phyloP scores from a whole-genome alignment of 53 echinoderm and acorn worm species.

The Temnopleurus reevesii region DNA sequence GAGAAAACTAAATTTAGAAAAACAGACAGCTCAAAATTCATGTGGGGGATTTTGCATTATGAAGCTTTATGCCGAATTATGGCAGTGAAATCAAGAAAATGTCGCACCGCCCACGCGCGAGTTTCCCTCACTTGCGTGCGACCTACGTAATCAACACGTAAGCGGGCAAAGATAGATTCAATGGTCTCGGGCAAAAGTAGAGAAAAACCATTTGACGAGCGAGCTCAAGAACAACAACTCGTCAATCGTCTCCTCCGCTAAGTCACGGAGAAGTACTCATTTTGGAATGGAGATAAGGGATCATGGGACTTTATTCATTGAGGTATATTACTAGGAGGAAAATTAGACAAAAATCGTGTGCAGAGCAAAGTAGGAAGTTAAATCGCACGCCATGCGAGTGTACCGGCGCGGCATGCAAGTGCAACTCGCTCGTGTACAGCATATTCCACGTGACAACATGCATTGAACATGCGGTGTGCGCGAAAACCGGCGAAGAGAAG shows the following conservation, averaged over 20 bases:
- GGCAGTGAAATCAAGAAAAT: slow-evolving; percentile 70
- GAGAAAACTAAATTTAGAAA: slow-evolving; percentile 72
- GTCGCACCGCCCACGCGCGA: slow-evolving; percentile 75
- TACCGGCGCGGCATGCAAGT: not conserved
- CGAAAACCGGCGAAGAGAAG: not conserved
- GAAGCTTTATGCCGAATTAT: slow-evolving; percentile 75
- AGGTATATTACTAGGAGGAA: not conserved
- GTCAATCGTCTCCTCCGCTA: not conserved
- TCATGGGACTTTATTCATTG: not conserved
- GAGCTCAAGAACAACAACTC: not conserved
- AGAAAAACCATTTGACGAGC: slow-evolving; percentile 11
- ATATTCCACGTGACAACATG: slow-evolving; percentile 44
- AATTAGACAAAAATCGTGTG: not conserved
- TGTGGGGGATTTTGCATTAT: slow-evolving; percentile 72
- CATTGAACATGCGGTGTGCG: slow-evolving; percentile 14
- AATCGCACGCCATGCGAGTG: no score
- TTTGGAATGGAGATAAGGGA: not conserved
- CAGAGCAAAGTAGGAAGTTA: not conserved
- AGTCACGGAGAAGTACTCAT: not conserved
- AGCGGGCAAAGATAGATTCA: slow-evolving; percentile 66
- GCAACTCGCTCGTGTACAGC: not conserved
- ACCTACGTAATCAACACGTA: slow-evolving; percentile 88
- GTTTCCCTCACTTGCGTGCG: slow-evolving; percentile 77
- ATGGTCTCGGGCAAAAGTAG: slow-evolving; percentile 45
- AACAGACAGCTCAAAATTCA: slow-evolving; percentile 76